Base-by-base conservation (phyloP, 1,140 invertebrate species). In the Drosophila dunni region DNA sequence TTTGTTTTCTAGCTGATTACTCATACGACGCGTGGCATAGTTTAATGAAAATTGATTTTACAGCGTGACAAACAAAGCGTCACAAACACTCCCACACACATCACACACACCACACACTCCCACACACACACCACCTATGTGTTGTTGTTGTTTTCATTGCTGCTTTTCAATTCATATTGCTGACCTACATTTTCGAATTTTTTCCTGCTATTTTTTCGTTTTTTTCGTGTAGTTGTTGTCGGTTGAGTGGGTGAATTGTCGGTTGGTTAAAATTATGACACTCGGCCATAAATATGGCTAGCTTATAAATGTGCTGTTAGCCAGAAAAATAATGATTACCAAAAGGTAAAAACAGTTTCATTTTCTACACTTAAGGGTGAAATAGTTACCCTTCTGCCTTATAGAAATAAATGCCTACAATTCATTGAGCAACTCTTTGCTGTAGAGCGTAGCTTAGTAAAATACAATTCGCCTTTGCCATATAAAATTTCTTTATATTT, bases 31-130 rank as follows among this genome's bases (percentile, higher is more conserved):
- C 69, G 75, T 78, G 78, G 84, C 74, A 78, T 65, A 79, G 42
- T 86, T 88, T 89, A 74, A 89, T 89, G 84, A 78, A 89, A 88
- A 88, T 88, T 88, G 84, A 89, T 88, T 88, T 88, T 88, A 88
- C 83, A 82, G 79, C 77, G 83, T 75, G 76, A 76, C 82, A 82
- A 86, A 79, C 42, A 62, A 57, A 69, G 62, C 73, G 17, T 38
- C 69, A 71, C 62, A 68, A 20, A 11, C 53, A 24, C 15, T n/a
- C 34, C 44, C 15, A 48, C 68, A 74, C 61, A 64, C 33, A 29
- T 24, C 24, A 2, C 3, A 24, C 20, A 60, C 77, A 75, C 53
- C 24, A 65, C 68, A 56, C 3, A 72, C 1, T 36, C 4, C 36
- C 24, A 13, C 45, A 34, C 42, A 44, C 29, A 66, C 69, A 57